Evolutionary conservation across 2,113 vertebrate genomes (phyloP).

Genomic region (Plotosus lineatus): DNA sequence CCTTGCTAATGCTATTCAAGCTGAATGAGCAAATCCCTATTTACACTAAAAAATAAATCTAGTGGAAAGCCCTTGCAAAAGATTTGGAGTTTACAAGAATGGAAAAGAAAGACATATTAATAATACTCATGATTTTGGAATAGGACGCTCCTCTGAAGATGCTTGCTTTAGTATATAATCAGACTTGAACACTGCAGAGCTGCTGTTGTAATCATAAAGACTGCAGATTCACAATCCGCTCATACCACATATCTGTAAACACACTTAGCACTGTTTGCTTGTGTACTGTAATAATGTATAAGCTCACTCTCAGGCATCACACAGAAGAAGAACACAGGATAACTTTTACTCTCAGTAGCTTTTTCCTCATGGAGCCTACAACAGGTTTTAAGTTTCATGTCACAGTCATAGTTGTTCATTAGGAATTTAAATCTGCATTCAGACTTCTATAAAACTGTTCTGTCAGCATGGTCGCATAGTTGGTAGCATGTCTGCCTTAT

Average conservation of each 20-base stretch:
- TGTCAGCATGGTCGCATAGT: too few relatives aligned
- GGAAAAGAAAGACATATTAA: background rate
- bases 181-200: background rate
- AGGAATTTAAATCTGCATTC: background rate
- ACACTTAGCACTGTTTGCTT: background rate
- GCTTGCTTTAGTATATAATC: background rate
- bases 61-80: background rate
- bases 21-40: background rate
- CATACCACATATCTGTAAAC: background rate
- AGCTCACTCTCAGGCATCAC: background rate
- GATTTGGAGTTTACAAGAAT: background rate
- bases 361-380: background rate
- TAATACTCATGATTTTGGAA: background rate
- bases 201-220: constrained; percentile 1
- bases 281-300: background rate
- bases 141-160: too few relatives aligned
- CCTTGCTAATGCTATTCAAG: background rate
- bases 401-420: background rate
- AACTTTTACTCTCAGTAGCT: too few relatives aligned
- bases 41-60: background rate
- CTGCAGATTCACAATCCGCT: background rate
- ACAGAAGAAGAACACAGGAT: background rate
- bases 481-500: too few relatives aligned
- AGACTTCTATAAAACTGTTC: background rate
- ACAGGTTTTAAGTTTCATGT: too few relatives aligned